A percentile compares a stretch with the other conserved stretches of the same genome.
Evolutionary conservation across 2,797 vertebrate species (phyloP).

Genomic region (Menidia menidia): DNA sequence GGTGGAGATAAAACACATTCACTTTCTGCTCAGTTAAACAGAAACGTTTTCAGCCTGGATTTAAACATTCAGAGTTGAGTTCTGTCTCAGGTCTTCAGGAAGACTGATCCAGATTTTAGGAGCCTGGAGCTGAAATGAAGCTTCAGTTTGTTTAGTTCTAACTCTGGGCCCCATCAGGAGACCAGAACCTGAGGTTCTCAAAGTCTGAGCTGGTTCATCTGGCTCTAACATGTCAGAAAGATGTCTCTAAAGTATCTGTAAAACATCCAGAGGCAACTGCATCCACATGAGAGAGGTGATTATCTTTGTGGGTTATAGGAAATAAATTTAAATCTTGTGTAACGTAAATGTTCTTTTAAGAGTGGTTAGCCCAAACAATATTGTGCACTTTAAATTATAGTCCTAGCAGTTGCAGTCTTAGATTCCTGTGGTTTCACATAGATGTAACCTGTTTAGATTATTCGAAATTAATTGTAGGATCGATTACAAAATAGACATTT

Average conservation of each 20-base stretch:
- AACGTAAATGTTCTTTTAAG: constrained; percentile 33
- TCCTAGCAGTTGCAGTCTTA: constrained; percentile 11
- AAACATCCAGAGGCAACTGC: constrained; percentile 30
- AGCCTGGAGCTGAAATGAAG: too few relatives aligned
- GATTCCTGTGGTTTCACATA: constrained; percentile 22
- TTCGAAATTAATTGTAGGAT: too few relatives aligned
- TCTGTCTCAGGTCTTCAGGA: too few relatives aligned
- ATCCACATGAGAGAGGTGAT: constrained; percentile 18
- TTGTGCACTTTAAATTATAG: constrained; percentile 24
- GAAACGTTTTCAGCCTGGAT: too few relatives aligned
- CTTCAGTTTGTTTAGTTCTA: too few relatives aligned
- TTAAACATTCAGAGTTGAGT: too few relatives aligned
- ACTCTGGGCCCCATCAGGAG: too few relatives aligned
- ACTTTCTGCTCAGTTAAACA: too few relatives aligned
- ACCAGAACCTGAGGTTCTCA: too few relatives aligned
- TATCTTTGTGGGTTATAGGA: constrained; percentile 18
- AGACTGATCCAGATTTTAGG: too few relatives aligned
- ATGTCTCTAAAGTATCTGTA: constrained; percentile 14
- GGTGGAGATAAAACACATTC: constrained; percentile 7
- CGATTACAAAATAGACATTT: background rate
- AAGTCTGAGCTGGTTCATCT: too few relatives aligned
- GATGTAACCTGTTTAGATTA: background rate
- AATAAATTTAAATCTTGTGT: constrained; percentile 17
- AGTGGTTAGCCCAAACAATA: constrained; percentile 36
- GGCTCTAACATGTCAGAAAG: background rate